phyloP scores from a whole-genome alignment of 2,113 vertebrate genomes.

The Lycaon pictus region DNA sequence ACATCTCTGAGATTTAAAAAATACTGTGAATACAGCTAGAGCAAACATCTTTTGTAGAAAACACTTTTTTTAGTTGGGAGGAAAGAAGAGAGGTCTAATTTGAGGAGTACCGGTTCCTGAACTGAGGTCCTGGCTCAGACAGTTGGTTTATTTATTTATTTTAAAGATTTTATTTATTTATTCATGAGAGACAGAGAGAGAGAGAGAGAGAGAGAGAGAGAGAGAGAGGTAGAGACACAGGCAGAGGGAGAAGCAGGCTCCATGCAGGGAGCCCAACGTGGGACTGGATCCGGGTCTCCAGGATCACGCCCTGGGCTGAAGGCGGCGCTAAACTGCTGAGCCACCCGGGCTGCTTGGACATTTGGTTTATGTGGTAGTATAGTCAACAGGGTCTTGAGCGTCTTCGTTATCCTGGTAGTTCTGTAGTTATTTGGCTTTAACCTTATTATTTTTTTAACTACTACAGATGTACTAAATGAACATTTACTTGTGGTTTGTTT shows the following conservation, averaged over 20 bases:
- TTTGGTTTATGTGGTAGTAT: background rate
- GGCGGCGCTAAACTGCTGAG: too few relatives aligned
- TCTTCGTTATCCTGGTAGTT: constrained; percentile 1
- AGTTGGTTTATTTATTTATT: background rate
- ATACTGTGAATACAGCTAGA: background rate
- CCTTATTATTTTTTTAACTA: constrained; percentile 1
- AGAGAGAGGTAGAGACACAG: too few relatives aligned
- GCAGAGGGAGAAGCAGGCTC: too few relatives aligned
- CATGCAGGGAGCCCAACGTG: too few relatives aligned
- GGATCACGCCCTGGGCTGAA: too few relatives aligned
- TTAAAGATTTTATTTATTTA: too few relatives aligned
- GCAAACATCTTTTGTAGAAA: constrained; percentile 47
- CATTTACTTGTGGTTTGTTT: constrained; percentile 58
- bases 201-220: too few relatives aligned
- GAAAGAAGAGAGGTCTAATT: background rate
- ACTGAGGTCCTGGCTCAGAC: background rate
- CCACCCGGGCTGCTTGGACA: too few relatives aligned
- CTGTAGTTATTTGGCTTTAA: constrained; percentile 27
- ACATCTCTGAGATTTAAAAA: constrained; percentile 23
- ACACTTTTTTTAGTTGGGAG: background rate
- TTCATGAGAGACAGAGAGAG: too few relatives aligned
- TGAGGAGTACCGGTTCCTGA: background rate
- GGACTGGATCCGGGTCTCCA: too few relatives aligned
- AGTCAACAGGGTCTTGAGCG: background rate
- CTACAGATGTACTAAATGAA: constrained; percentile 8